These are phyloP conservation scores for Platygyra sinensis DNA, from an alignment of 64 coral and sea anemone genomes.

Conservation along the genomic window DNA sequence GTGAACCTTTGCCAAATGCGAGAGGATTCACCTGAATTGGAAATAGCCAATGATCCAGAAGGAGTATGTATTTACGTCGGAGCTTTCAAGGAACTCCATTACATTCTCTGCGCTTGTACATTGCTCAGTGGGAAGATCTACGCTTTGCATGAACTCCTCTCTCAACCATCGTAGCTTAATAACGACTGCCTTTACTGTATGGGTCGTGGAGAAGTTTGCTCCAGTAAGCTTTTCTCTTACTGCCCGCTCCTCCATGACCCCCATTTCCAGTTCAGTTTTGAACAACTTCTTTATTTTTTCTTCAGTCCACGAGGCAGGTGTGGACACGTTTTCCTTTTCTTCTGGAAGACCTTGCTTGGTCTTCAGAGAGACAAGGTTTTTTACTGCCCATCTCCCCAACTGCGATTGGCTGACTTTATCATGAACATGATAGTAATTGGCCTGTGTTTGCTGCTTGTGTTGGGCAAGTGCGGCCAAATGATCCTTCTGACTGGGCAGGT, in stretches of 20 bases:
- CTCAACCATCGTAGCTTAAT: not conserved
- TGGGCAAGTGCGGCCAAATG: slow-evolving; percentile 60
- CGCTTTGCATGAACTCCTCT: not conserved
- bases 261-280: slow-evolving; percentile 30
- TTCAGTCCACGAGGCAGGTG: not conserved
- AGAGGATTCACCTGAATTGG: not conserved
- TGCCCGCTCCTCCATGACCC: slow-evolving; percentile 17
- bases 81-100: not conserved
- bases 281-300: slow-evolving; percentile 54
- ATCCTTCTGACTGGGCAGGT: slow-evolving; percentile 53
- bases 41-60: no score
- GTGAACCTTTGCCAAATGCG: slow-evolving; percentile 3
- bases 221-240: not conserved
- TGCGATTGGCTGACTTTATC: slow-evolving; percentile 57
- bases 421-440: slow-evolving; percentile 46
- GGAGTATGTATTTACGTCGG: not conserved
- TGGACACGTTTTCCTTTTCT: not conserved
- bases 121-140: not conserved
- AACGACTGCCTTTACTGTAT: not conserved
- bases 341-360: not conserved
- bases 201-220: not conserved
- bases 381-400: slow-evolving; percentile 53
- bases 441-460: slow-evolving; percentile 58
- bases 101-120: not conserved
- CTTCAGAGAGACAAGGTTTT: slow-evolving; percentile 56